Percentiles rank a stretch among this genome's conserved stretches.
Conservation (phyloP, 2,113 vertebrate species). For the Casuarius casuarius region DNA sequence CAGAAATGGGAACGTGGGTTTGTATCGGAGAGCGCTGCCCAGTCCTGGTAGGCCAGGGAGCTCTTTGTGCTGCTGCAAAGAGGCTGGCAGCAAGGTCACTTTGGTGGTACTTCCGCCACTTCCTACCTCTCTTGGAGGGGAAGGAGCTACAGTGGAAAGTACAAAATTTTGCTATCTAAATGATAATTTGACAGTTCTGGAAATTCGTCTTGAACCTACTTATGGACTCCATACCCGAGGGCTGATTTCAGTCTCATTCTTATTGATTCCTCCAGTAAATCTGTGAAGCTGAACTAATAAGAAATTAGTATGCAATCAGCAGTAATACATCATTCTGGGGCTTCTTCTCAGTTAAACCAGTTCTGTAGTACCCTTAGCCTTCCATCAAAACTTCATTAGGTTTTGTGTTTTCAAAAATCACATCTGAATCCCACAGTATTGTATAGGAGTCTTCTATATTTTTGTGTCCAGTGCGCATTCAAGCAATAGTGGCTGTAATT, state of each 20-base stretch:
- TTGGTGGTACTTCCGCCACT: neutral
- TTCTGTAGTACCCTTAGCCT: neutral
- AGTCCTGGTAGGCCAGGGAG: neutral
- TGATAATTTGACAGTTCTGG: neutral
- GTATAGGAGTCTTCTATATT: neutral
- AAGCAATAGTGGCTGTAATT: neutral
- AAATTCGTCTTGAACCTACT: neutral
- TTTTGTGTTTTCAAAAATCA: conserved; percentile 22
- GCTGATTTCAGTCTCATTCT: neutral
- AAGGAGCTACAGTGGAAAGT: neutral
- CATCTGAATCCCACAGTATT: neutral
- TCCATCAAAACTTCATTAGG: conserved; percentile 15
- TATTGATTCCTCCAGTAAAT: neutral
- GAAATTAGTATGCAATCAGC: neutral
- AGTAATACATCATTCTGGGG: neutral
- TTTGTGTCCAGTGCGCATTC: neutral
- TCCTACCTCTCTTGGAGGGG: neutral
- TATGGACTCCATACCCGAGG: neutral
- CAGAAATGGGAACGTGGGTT: neutral
- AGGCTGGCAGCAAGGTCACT: neutral
- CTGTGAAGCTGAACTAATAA: neutral
- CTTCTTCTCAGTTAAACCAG: neutral
- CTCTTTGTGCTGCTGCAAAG: neutral
- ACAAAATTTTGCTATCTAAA: neutral
- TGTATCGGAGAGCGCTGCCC: neutral